Conservation (phyloP, 1,140 invertebrate species). For the Eupristina koningsbergeri region DNA sequence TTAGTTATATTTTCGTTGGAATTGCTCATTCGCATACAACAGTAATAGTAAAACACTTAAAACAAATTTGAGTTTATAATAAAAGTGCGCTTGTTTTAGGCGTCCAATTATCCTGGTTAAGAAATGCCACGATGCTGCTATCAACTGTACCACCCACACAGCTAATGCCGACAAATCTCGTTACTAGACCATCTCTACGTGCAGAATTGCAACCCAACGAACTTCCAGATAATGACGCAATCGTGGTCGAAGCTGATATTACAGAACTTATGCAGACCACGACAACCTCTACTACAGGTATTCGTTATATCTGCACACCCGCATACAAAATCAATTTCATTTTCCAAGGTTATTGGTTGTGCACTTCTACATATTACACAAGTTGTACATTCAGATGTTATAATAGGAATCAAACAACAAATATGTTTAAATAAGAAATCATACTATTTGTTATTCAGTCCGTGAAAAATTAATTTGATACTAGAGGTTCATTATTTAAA, state of each 20-base stretch:
- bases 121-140: conserved; percentile 64
- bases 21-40: too few relatives aligned
- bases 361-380: too few relatives aligned
- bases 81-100: too few relatives aligned
- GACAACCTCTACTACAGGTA: conserved; percentile 51
- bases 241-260: conserved; percentile 67
- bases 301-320: neutral
- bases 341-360: neutral
- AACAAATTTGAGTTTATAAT: too few relatives aligned
- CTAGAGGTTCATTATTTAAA: too few relatives aligned
- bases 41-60: too few relatives aligned
- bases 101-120: conserved; percentile 67
- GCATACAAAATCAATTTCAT: neutral
- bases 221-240: conserved; percentile 63
- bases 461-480: too few relatives aligned
- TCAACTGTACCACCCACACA: conserved; percentile 60
- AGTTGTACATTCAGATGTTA: too few relatives aligned
- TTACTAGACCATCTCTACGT: conserved; percentile 60
- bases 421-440: too few relatives aligned
- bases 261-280: conserved; percentile 60
- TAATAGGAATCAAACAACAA: too few relatives aligned
- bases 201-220: conserved; percentile 61
- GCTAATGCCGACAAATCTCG: conserved; percentile 62
- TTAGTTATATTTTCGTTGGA: too few relatives aligned
- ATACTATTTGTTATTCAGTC: too few relatives aligned